Evolutionary conservation across 2,888 invertebrate species (phyloP), one percentile per base, ranked within the genome.

Genomic region (Hirtodrosophila trivittata): DNA sequence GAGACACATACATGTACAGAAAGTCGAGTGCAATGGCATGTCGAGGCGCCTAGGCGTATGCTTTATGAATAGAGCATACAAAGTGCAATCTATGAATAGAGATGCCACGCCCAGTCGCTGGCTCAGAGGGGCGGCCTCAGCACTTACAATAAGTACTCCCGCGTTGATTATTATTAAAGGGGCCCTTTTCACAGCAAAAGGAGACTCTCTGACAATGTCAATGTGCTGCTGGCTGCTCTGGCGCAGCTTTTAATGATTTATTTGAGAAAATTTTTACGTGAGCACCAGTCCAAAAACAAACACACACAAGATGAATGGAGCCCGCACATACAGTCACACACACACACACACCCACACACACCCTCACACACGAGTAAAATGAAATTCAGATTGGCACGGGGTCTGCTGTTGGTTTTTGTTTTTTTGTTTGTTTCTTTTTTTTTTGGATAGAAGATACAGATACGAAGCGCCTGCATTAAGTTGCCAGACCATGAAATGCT

Each of bases 401-500:
- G 51, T 43, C 41, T 25, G 9, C 10, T 50, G 33, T 12, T 37
- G 18, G 9, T 38, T 42, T 64, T 55, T 49, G 56, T 65, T 46
- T 5, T 7, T 1, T 9, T 9, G 9, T 28, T 28, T 28, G 1
- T 38, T 28, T 28, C 2, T 28, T 28, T 1, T 30, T 14, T 38
- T 49, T 59, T 59, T 21, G 54, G 63, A 49, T 71, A 60, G 54
- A 75, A 74, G 71, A 66, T 57, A 63, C 67, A 66, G 55, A 66
- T 62, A 66, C 47, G 63, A 69, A 69, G 49, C 49, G 49, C 46
- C 74, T 88, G 86, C 84, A 89, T 87, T 89, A 89, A 89, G 77
- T 88, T 83, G 88, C 86, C 86, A 89, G 89, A 89, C 89, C 89
- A 87, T 89, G 87, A 89, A 88, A 89, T 89, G 86, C 88, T 87